Conservation (phyloP, 2,113 vertebrate genomes). For the Leptodactylus fuscus region DNA sequence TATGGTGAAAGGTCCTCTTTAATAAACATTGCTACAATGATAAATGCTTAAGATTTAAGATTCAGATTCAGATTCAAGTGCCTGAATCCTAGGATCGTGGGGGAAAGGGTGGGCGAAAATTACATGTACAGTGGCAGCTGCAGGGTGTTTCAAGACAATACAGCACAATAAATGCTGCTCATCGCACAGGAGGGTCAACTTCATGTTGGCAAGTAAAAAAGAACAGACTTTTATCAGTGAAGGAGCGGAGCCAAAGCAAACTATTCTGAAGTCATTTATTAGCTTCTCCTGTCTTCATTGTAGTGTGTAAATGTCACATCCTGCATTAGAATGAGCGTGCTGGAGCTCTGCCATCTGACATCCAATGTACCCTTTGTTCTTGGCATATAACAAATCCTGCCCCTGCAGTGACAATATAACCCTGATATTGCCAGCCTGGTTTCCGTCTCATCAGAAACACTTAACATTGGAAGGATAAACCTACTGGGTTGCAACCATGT, state of each 20-base stretch:
- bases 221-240: background rate
- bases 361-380: conserved; percentile 33
- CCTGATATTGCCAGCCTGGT: background rate
- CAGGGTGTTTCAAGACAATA: background rate
- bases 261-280: conserved; percentile 46
- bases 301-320: conserved; percentile 53
- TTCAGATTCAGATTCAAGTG: background rate
- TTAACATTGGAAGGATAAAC: background rate
- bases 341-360: conserved; percentile 42
- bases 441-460: background rate
- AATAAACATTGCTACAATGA: too few species aligned
- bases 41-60: too few species aligned
- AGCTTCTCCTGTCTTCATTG: conserved; percentile 34
- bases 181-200: background rate
- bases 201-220: conserved; percentile 14
- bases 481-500: background rate
- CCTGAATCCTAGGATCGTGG: background rate
- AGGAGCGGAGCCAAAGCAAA: conserved; percentile 24
- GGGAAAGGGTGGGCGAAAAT: background rate
- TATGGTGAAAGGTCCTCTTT: too few species aligned
- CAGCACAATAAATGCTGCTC: background rate
- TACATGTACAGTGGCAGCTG: background rate
- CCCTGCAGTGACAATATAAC: conserved; percentile 26
- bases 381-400: background rate
- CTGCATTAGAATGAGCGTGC: conserved; percentile 24